These are phyloP conservation scores for Notospermus geniculatus DNA, from an alignment of 1,140 invertebrate species.

Conservation along the genomic window DNA sequence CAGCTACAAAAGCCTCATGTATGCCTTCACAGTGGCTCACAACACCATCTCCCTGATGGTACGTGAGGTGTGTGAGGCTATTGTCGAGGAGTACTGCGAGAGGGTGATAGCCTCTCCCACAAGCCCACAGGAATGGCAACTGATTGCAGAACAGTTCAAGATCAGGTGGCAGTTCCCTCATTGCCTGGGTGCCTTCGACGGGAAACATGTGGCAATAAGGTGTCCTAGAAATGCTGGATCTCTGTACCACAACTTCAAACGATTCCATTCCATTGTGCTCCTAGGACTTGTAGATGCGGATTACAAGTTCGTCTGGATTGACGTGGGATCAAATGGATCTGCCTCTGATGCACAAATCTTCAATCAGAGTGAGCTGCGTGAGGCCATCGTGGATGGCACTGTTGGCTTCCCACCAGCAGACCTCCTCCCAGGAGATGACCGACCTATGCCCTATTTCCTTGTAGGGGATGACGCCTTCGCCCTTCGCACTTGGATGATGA, in stretches of 20 bases:
- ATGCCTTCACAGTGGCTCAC: constrained; percentile 21
- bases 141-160: constrained; percentile 18
- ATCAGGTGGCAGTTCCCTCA: constrained; percentile 27
- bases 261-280: constrained; percentile 20
- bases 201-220: constrained; percentile 25
- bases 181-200: constrained; percentile 26
- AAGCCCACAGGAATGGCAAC: constrained; percentile 17
- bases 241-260: too few relatives aligned
- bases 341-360: constrained; percentile 24
- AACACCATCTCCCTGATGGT: constrained; percentile 21
- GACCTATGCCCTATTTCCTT: constrained; percentile 28
- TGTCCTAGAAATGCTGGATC: constrained; percentile 17
- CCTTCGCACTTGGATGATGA: constrained; percentile 28
- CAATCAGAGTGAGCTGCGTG: constrained; percentile 23
- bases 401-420: constrained; percentile 28
- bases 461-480: constrained; percentile 40
- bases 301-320: too few relatives aligned
- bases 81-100: constrained; percentile 17
- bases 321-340: constrained; percentile 16
- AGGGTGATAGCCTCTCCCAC: constrained; percentile 17
- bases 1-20: constrained; percentile 8
- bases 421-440: constrained; percentile 22
- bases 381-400: constrained; percentile 21
- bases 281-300: constrained; percentile 27
- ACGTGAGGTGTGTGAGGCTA: constrained; percentile 16